Conservation (phyloP, 2,113 vertebrate genomes). For the Tricholaema leucomelas region DNA sequence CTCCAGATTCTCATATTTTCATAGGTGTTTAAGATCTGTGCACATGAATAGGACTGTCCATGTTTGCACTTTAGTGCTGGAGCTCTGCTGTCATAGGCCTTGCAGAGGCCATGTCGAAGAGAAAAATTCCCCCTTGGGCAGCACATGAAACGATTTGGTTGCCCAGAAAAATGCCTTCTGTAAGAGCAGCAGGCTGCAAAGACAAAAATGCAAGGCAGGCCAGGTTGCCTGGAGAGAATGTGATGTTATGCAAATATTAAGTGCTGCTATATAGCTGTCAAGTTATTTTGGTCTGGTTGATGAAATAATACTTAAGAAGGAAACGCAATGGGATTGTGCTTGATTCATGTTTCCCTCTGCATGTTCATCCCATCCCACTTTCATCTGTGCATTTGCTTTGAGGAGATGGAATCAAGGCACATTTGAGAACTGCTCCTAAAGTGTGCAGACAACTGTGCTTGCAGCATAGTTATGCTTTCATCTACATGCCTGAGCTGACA, state of each 20-base stretch:
- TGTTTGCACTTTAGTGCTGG: not conserved
- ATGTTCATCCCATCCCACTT: not conserved
- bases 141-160: not conserved
- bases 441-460: not conserved
- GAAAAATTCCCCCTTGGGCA: not conserved
- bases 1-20: not conserved
- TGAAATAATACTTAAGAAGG: not conserved
- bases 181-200: not conserved
- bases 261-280: not conserved
- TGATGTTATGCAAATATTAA: not conserved
- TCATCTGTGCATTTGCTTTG: not conserved
- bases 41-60: not conserved
- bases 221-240: not conserved
- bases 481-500: not conserved
- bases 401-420: not conserved
- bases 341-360: not conserved
- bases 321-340: not conserved
- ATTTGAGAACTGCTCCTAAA: not conserved
- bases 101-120: not conserved
- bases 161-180: not conserved
- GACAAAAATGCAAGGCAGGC: not conserved
- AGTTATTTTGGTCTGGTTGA: not conserved
- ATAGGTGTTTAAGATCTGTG: not conserved
- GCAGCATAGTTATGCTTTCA: not conserved
- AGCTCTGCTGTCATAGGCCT: not conserved